Evolutionary conservation across 2,113 vertebrate species (phyloP), one percentile per base, ranked within the genome.

Genomic region (Corythornis cristatus): DNA sequence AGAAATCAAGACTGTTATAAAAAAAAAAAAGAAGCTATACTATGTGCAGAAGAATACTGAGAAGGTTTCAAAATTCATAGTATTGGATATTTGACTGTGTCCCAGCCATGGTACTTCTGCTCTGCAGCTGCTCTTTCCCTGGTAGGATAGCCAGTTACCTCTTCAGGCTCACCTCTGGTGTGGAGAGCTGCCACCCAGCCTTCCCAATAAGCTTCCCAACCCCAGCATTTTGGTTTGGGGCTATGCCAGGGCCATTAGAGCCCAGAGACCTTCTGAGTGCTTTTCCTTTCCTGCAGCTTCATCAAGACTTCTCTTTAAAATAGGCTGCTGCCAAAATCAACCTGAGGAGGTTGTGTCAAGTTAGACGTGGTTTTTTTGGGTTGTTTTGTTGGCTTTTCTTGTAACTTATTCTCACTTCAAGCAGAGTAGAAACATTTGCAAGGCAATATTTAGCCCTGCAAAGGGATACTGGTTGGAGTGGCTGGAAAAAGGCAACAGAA

Each of bases 221-320:
- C 76, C 72, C 56, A 64, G 17, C 29, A 65, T 75, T 95, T 93
- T 92, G 91, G 62, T 91, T 79, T 95, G 87, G 61, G 57, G n/a
- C 51, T 61, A 23, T 45, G 73, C 83, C 81, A 93, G 81, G 22
- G 40, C 68, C 57, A 33, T 87, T 87, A 65, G 0, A 80, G 33
- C 83, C 88, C 68, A 77, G 80, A 80, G 72, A 71, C 18, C 33
- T 83, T 91, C 62, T 1, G 0, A 80, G 45, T 28, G 35, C 20
- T 88, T 68, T 83, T 77, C 37, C 20, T 88, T 92, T 68, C 2
- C 2, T 71, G 48, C 65, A 83, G 43, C 48, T 54, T 64, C 65
- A 94, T 48, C 26, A 66, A 67, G 48, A 56, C 17, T 54, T 37
- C 17, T 77, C 78, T 76, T 74, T 11, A 64, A 83, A 84, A 60